These are phyloP conservation scores for Campaea margaritaria DNA, from an alignment of 2,888 invertebrate species.

Conservation along the genomic window DNA sequence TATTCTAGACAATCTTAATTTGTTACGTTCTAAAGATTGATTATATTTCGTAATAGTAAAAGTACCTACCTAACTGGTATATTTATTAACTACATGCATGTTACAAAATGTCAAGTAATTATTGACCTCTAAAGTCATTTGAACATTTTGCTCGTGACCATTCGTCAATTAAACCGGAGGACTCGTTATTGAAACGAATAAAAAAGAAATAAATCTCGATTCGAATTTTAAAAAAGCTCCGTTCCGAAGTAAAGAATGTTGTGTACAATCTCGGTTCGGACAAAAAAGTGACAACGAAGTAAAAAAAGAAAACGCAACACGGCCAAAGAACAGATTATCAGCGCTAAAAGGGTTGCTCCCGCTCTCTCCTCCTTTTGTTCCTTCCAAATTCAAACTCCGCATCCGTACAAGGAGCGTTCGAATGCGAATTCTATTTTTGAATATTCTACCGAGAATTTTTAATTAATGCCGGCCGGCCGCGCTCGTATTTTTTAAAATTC, in stretches of 20 bases:
- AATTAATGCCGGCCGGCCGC: conserved; percentile 83
- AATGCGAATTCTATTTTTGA: conserved; percentile 85
- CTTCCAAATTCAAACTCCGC: conserved; percentile 84
- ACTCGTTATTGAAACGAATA: conserved; percentile 77
- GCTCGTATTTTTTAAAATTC: conserved; percentile 83
- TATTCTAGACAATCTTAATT: conserved; percentile 1
- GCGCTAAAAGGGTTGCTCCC: conserved; percentile 86
- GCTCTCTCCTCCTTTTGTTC: conserved; percentile 83
- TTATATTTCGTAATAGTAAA: conserved; percentile 25
- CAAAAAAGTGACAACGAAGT: conserved; percentile 84
- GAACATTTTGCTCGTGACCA: conserved; percentile 74
- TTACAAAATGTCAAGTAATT: conserved; percentile 57
- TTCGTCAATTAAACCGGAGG: conserved; percentile 81
- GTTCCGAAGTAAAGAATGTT: conserved; percentile 85
- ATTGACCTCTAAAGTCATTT: conserved; percentile 70
- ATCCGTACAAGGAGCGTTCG: conserved; percentile 84
- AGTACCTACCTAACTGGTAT: conserved; percentile 18
- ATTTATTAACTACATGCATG: conserved; percentile 20
- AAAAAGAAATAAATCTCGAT: conserved; percentile 79
- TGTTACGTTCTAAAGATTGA: conserved; percentile 15
- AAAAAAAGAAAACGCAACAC: conserved; percentile 78
- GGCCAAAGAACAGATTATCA: conserved; percentile 84
- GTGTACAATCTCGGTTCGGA: conserved; percentile 83
- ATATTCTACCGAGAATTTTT: conserved; percentile 86
- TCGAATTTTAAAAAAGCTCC: conserved; percentile 80